Percentiles rank a stretch among this genome's conserved stretches.
Conservation (phyloP, 2,113 vertebrate species). For the Sarotherodon lohbergeri region DNA sequence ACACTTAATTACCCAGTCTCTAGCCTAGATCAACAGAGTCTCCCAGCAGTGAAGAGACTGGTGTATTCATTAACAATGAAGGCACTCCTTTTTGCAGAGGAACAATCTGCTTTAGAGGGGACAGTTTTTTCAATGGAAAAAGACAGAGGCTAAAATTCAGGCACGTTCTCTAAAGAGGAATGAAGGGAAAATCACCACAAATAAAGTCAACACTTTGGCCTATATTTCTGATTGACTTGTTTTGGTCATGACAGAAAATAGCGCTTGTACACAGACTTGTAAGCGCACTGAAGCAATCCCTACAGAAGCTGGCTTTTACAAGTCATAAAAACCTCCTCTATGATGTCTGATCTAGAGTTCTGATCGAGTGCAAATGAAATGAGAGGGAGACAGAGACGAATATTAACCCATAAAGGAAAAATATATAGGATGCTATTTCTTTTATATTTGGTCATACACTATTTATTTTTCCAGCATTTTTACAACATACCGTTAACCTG, state of each 20-base stretch:
- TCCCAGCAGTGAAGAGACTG: constrained; percentile 52
- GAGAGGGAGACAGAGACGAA: constrained; percentile 24
- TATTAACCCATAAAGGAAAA: constrained; percentile 5
- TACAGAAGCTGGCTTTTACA: constrained; percentile 50
- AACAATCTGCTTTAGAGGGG: constrained; percentile 43
- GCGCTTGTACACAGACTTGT: constrained; percentile 34
- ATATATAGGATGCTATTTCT: not conserved
- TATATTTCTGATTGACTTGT: constrained; percentile 55
- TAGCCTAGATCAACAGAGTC: constrained; percentile 69
- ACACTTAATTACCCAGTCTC: constrained; percentile 66
- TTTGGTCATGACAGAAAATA: constrained; percentile 45
- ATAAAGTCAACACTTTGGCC: constrained; percentile 51
- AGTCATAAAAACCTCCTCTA: constrained; percentile 53
- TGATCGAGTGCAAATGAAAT: constrained; percentile 18
- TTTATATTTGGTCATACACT: not conserved
- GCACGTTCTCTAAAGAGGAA: constrained; percentile 21
- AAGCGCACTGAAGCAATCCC: constrained; percentile 40
- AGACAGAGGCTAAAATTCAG: constrained; percentile 30
- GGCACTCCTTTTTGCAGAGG: constrained; percentile 42
- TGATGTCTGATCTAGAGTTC: constrained; percentile 41
- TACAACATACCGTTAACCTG: not conserved
- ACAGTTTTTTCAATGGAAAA: constrained; percentile 4
- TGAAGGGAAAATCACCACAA: constrained; percentile 33
- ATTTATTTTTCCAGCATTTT: constrained; percentile 1
- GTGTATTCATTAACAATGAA: constrained; percentile 67